These are phyloP conservation scores for Pristionchus exspectatus DNA, from an alignment of 2,888 invertebrate genomes.

Conservation along the genomic window DNA sequence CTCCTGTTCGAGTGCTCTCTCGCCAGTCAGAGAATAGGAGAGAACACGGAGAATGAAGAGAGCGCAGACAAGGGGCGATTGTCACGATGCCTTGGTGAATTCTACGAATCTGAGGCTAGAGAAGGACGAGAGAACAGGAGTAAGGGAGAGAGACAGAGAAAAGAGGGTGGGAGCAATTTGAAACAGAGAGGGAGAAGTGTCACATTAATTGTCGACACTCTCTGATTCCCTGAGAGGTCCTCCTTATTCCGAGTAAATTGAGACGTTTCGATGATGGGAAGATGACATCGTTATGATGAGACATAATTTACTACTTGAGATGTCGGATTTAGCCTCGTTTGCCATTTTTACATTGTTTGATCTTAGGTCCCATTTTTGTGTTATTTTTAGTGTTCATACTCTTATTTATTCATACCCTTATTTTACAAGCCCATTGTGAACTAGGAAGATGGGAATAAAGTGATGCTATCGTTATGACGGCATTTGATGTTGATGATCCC, in stretches of 20 bases:
- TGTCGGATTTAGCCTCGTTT: no score
- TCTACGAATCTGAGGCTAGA: background rate
- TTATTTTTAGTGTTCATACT: no score
- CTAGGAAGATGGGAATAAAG: no score
- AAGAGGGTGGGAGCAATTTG: conserved; percentile 22
- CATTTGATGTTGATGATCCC: background rate
- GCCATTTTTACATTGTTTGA: no score
- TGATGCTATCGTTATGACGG: background rate
- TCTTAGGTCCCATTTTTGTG: no score
- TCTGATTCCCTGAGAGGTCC: conserved; percentile 6
- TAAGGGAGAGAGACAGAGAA: background rate
- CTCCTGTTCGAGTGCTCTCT: background rate
- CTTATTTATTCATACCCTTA: no score
- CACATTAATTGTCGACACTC: background rate
- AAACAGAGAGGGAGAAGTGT: conserved; percentile 11
- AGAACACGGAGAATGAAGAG: background rate
- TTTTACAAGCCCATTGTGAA: no score
- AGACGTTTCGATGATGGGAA: background rate
- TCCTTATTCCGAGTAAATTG: conserved; percentile 1
- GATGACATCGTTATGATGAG: background rate
- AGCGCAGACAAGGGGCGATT: background rate
- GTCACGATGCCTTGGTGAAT: background rate
- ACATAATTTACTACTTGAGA: no score
- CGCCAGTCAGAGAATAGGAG: background rate
- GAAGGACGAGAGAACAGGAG: background rate